A percentile compares a stretch with the other conserved stretches of the same genome.
phyloP scores from a whole-genome alignment of 2,113 vertebrate genomes.

The Hippocampus barbouri region DNA sequence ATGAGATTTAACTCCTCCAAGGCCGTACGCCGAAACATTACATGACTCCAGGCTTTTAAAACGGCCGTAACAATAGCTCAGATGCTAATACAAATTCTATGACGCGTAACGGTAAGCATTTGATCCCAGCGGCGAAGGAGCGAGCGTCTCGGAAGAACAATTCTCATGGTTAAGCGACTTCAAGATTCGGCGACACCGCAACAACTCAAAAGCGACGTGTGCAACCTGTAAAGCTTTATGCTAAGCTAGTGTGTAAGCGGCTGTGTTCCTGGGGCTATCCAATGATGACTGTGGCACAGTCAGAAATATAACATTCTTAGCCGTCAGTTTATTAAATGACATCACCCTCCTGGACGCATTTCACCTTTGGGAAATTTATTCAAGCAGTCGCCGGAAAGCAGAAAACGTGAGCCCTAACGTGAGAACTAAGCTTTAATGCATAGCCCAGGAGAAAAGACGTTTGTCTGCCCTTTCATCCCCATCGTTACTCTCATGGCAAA shows the following conservation, averaged over 20 bases:
- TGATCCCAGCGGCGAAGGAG: background rate
- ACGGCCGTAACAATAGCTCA: background rate
- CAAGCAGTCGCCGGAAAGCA: background rate
- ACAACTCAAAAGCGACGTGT: too few relatives aligned
- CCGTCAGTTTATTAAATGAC: background rate
- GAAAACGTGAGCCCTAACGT: too few relatives aligned
- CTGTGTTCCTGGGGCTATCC: background rate
- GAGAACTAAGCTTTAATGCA: too few relatives aligned
- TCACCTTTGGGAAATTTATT: slow-evolving; percentile 6
- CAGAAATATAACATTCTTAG: background rate
- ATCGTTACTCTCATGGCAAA: too few relatives aligned
- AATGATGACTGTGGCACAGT: too few relatives aligned
- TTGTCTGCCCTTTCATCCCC: too few relatives aligned
- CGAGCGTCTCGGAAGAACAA: too few relatives aligned
- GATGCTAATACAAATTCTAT: background rate
- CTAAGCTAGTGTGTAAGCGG: background rate
- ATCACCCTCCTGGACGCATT: background rate
- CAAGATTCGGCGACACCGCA: too few relatives aligned
- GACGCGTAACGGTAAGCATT: background rate
- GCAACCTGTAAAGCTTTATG: background rate
- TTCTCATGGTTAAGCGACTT: too few relatives aligned
- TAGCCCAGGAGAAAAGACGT: too few relatives aligned
- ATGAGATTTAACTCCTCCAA: background rate
- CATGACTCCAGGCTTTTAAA: background rate
- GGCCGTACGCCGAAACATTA: background rate